Conservation (phyloP, 2,113 vertebrate species). For the Nothobranchius kuhntae region DNA sequence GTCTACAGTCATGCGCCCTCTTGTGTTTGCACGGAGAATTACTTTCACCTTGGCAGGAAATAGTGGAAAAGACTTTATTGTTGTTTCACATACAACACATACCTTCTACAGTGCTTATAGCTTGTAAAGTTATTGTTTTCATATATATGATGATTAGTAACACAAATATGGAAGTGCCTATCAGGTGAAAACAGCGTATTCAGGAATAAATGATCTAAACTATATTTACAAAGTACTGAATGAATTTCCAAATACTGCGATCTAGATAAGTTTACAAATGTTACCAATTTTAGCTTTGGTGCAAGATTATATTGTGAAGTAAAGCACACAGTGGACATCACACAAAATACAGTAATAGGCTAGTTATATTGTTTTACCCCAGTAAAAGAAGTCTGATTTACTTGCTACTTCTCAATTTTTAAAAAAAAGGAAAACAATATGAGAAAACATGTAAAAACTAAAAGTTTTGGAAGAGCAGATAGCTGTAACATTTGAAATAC, state of each 20-base stretch:
- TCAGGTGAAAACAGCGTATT: conserved; percentile 38
- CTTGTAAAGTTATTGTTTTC: neutral
- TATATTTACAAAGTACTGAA: conserved; percentile 49
- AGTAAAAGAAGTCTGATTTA: conserved; percentile 24
- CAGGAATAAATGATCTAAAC: conserved; percentile 39
- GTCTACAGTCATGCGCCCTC: conserved; percentile 44
- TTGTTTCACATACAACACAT: conserved; percentile 57
- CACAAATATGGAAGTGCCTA: conserved; percentile 42
- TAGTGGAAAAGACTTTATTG: conserved; percentile 48
- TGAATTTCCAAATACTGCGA: conserved; percentile 26
- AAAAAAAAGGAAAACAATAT: neutral
- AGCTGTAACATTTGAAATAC: no score
- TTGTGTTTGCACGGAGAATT: conserved; percentile 37
- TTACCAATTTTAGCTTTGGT: conserved; percentile 19
- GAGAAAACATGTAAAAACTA: conserved; percentile 23
- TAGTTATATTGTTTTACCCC: conserved; percentile 43
- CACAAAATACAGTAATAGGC: conserved; percentile 16
- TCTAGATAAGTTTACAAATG: conserved; percentile 19
- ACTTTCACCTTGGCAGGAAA: conserved; percentile 7
- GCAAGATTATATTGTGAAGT: conserved; percentile 43
- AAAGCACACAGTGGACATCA: conserved; percentile 49
- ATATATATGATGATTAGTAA: conserved; percentile 18
- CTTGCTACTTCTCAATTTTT: conserved; percentile 32
- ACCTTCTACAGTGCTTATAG: conserved; percentile 36
- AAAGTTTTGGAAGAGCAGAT: neutral